Evolutionary conservation across 2,888 invertebrate genomes (phyloP).

Genomic region (Meteorus colon): DNA sequence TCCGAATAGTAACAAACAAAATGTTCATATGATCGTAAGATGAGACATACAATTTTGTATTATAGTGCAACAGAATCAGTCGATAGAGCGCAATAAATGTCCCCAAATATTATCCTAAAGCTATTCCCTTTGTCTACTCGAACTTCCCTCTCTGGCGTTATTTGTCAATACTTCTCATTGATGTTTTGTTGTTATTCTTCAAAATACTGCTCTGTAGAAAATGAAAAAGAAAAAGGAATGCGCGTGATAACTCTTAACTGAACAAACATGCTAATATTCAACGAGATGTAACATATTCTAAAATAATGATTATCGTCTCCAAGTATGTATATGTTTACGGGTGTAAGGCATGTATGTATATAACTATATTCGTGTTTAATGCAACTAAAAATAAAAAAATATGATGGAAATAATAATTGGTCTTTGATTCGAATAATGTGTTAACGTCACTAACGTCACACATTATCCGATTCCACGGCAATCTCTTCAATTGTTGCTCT

Average conservation of each 20-base stretch:
- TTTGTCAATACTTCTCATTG: neutral
- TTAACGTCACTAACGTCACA: constrained; percentile 69
- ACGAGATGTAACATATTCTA: neutral
- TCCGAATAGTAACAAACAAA: no score
- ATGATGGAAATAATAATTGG: constrained; percentile 35
- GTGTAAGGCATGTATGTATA: neutral
- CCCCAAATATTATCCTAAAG: neutral
- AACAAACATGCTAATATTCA: constrained; percentile 31
- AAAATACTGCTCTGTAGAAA: constrained; percentile 59
- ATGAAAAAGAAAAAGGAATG: constrained; percentile 50
- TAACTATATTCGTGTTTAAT: neutral
- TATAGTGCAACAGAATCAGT: constrained; percentile 14
- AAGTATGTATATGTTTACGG: neutral
- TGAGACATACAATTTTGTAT: neutral
- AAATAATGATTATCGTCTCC: constrained; percentile 36
- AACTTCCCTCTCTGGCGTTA: constrained; percentile 9
- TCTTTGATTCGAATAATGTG: constrained; percentile 18
- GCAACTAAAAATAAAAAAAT: neutral
- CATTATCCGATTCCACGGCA: constrained; percentile 70
- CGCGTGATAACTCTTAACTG: constrained; percentile 43
- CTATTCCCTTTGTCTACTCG: constrained; percentile 11
- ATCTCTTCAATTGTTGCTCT: constrained; percentile 79
- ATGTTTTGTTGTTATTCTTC: constrained; percentile 44
- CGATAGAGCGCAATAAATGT: constrained; percentile 8
- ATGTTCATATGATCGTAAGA: neutral